Base-by-base conservation (phyloP, 2,113 vertebrate species). In the Proteles cristata region DNA sequence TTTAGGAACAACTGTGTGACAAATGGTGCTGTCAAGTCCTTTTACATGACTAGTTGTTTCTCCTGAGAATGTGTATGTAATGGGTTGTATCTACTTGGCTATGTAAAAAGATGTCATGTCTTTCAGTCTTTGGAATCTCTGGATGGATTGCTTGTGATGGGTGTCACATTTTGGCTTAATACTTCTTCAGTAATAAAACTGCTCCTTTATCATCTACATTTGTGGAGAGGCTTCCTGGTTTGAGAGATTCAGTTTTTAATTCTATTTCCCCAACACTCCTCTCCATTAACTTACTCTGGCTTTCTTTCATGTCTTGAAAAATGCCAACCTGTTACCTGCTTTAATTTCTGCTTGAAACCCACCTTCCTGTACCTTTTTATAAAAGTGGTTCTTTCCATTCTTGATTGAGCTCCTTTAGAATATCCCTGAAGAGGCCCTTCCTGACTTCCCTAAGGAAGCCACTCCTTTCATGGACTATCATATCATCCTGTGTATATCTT, bases 241-340 rank as follows among this genome's bases (percentile, higher is more conserved):
- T 73, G 28, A 77, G 73, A 77, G 35, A 85, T 90, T 25, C 79
- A 89, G 11, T 43, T 97, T 92, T 98, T 76, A 88, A 55, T 88
- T 73, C 1, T 79, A 35, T 82, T 94, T 83, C 10, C 45, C 19
- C 23, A 93, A 4, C 6, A 45, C 3, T 79, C 53, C 95, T 84
- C 43, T 31, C 17, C 4, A 19, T 19, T 25, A 53, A 66, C 39
- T 96, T 9, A 17, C 33, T 85, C 2, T 39, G 31, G 35, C 45
- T 92, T 58, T 74, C 53, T 73, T 71, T 97, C 35, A 26, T 26
- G 50, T 73, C 53, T 58, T 84, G 61, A 68, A 92, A 83, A 73
- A 55, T 33, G 12, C n/a, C 48, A 69, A 65, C 5, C 35, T 74
- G 26, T 53, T 48, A 33, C 17, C 82, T 81, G 28, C 4, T 35